Base-by-base conservation (phyloP, 2,113 vertebrate species). In the Ochotona curzoniae region DNA sequence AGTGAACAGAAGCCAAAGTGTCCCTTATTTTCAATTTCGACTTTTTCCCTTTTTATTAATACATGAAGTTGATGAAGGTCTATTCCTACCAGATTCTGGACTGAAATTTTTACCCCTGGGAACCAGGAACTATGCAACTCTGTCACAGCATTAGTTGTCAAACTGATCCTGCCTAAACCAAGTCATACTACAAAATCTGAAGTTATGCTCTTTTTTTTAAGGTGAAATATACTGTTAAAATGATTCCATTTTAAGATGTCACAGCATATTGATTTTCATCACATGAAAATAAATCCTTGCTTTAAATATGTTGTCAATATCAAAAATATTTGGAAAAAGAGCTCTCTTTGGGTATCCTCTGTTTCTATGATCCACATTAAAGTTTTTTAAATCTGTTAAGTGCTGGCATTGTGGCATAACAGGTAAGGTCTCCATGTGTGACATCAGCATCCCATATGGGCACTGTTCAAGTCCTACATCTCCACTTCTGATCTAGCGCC, bases 191-290 rank as follows among this genome's bases (percentile, higher is more conserved):
- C 21, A 49, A 73, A 84, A 89, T 66, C 13, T 79, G 20, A 85
- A 90, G 66, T 54, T 70, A 28, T n/a, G 64, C 28, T 87, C 15
- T 54, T 26, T 57, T 18, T 79, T 73, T 84, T 51, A 66, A 78
- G 32, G n/a, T 78, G 49, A 82, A 47, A 83, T 92, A 15, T 30
- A 74, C 30, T 14, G 23, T 70, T 71, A 88, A 91, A 71, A 94
- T 57, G 47, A 26, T 75, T 93, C 28, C n/a, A 83, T 78, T 83
- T 81, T 81, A 89, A 85, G 25, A 61, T 61, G 80, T 80, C 79
- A 80, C 6, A 67, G 38, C 10, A 80, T 6, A 75, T 6, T 63
- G 32, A 23, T 23, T 89, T 84, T 66, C 35, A 79, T 26, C 4
- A 30, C 23, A 49, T 73, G 60, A 80, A 89, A 89, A 89, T 25